phyloP scores from a whole-genome alignment of 2,888 invertebrate genomes.

The Caenorhabditis macrosperma region DNA sequence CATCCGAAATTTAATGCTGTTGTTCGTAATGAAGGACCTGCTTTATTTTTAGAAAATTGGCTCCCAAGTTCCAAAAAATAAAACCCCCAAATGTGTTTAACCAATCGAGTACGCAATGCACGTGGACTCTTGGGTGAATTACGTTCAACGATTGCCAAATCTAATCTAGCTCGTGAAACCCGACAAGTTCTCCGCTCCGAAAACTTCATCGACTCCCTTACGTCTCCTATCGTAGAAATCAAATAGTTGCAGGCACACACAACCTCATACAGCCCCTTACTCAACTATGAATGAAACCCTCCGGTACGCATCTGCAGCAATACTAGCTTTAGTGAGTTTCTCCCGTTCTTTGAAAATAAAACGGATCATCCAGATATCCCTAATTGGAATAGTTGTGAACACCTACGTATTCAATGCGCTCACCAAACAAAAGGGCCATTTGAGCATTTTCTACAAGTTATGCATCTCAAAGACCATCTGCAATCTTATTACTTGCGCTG shows the following conservation, averaged over 20 bases:
- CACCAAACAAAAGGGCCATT: constrained; percentile 6
- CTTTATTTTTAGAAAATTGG: no score
- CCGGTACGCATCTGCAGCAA: constrained; percentile 31
- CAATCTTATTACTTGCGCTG: constrained; percentile 45
- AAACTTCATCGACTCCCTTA: no score
- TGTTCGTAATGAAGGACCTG: no score
- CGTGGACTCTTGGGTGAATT: no score
- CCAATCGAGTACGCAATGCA: no score
- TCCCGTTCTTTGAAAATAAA: background rate
- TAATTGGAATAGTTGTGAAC: constrained; percentile 32
- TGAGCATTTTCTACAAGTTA: constrained; percentile 38
- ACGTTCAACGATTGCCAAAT: no score
- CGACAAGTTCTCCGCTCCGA: no score
- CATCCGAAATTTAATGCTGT: no score
- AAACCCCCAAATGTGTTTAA: no score
- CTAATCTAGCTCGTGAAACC: background rate
- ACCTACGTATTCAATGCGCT: constrained; percentile 23
- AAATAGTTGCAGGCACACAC: background rate
- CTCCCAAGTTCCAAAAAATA: no score
- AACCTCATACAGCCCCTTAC: background rate
- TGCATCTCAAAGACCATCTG: constrained; percentile 51
- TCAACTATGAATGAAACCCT: constrained; percentile 38
- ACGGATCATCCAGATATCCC: constrained; percentile 7
- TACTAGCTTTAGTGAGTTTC: constrained; percentile 24
- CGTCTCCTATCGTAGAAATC: background rate